These are phyloP conservation scores for Mactromeris polynyma DNA, from an alignment of 2,888 invertebrate genomes.

Conservation along the genomic window DNA sequence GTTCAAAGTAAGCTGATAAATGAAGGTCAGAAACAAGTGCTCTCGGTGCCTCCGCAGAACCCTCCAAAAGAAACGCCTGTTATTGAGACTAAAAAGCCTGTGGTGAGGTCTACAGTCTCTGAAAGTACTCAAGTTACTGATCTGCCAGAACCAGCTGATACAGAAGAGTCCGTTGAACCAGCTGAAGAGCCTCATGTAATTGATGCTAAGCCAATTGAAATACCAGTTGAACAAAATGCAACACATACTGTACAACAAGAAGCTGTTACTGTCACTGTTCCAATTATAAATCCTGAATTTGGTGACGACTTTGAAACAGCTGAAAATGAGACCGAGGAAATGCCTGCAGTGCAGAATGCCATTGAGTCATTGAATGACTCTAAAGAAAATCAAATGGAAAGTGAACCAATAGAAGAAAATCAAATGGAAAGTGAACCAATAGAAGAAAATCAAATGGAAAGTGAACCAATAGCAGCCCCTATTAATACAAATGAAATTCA, in stretches of 20 bases:
- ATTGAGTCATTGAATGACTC: constrained; percentile 44
- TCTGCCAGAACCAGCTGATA: not conserved
- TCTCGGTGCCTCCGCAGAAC: not conserved
- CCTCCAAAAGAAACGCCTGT: not conserved
- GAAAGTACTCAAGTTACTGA: constrained; percentile 13
- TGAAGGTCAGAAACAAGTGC: not conserved
- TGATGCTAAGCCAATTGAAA: not conserved
- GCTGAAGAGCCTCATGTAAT: not conserved
- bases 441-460: not conserved
- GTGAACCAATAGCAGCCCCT: not conserved
- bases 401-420: constrained; percentile 1
- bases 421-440: not conserved
- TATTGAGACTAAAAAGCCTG: not conserved
- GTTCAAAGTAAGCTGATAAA: not conserved
- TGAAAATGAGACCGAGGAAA: constrained; percentile 34
- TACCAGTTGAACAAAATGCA: not conserved
- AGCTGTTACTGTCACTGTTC: not conserved
- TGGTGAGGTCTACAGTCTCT: not conserved
- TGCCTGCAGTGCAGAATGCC: constrained; percentile 27
- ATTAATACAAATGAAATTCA: constrained; percentile 17
- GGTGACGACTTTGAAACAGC: constrained; percentile 31
- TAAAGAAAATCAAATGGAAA: constrained; percentile 16
- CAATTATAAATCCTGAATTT: constrained; percentile 31
- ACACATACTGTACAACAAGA: constrained; percentile 5
- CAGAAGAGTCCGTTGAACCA: not conserved